A percentile compares a stretch with the other conserved stretches of the same genome.
Evolutionary conservation across 2,797 vertebrate genomes (phyloP).

Genomic region (Hydrolagus colliei): DNA sequence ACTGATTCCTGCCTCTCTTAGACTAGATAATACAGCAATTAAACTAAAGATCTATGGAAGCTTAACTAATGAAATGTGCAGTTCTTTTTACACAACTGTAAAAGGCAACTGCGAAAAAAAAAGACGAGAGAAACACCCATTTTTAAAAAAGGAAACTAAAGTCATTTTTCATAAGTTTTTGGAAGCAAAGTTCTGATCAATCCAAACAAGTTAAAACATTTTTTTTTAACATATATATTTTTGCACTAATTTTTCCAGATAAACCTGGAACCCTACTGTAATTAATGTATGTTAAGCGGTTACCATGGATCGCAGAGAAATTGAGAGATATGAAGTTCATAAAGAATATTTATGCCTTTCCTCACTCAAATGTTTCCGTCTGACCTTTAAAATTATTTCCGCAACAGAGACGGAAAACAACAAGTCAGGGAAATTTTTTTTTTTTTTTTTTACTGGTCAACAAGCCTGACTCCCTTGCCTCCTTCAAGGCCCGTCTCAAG

Average conservation of each 20-base stretch:
- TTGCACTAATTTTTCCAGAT: not conserved
- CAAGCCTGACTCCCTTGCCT: not conserved
- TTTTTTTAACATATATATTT: not conserved
- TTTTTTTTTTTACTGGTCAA: not conserved
- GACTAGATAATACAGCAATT: conserved; percentile 30
- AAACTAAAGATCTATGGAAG: conserved; percentile 41
- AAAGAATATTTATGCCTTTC: not conserved
- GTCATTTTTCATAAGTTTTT: too few relatives aligned
- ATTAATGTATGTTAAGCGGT: not conserved
- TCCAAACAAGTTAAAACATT: not conserved
- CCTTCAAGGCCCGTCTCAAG: too few relatives aligned
- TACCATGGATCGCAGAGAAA: not conserved
- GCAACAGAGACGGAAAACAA: not conserved
- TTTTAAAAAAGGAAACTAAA: too few relatives aligned
- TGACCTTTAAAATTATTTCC: not conserved
- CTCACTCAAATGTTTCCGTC: not conserved
- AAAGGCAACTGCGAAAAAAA: conserved; percentile 45
- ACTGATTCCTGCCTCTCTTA: not conserved
- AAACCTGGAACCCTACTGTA: not conserved
- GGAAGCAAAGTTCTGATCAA: not conserved
- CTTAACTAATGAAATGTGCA: conserved; percentile 40
- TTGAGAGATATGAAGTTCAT: not conserved
- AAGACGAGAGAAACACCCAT: too few relatives aligned
- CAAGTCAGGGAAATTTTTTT: not conserved
- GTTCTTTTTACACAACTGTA: conserved; percentile 40